Conservation (phyloP, 2,113 vertebrate genomes). For the Danionella cerebrum region DNA sequence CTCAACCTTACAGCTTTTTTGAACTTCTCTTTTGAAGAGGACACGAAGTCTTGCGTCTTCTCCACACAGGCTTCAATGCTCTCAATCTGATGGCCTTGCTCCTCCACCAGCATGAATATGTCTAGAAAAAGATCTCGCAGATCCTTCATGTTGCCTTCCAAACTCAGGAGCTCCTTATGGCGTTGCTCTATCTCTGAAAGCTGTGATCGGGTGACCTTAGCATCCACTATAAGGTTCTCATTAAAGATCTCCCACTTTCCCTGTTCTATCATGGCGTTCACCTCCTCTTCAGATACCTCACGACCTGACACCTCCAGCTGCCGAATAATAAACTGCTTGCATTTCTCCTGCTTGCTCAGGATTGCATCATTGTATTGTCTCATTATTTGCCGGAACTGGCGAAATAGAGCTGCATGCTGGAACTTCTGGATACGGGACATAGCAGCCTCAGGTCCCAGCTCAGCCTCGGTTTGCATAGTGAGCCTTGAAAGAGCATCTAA, state of each 20-base stretch:
- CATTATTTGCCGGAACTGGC: slow-evolving; percentile 77
- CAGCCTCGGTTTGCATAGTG: slow-evolving; percentile 66
- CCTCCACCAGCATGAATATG: slow-evolving; percentile 80
- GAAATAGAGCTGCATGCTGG: slow-evolving; percentile 72
- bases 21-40: slow-evolving; percentile 76
- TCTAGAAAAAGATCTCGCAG: slow-evolving; percentile 83
- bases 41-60: slow-evolving; percentile 78
- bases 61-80: slow-evolving; percentile 81
- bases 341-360: slow-evolving; percentile 81
- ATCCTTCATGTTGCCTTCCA: slow-evolving; percentile 88
- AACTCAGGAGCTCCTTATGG: slow-evolving; percentile 81
- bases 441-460: slow-evolving; percentile 62
- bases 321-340: slow-evolving; percentile 82
- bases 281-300: slow-evolving; percentile 78
- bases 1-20: slow-evolving; percentile 78
- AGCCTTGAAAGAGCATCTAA: slow-evolving; percentile 71
- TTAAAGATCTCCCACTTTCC: slow-evolving; percentile 96
- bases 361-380: slow-evolving; percentile 76
- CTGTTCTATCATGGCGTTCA: slow-evolving; percentile 82
- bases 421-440: slow-evolving; percentile 71
- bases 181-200: slow-evolving; percentile 89
- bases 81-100: slow-evolving; percentile 80
- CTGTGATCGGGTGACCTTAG: slow-evolving; percentile 79
- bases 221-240: slow-evolving; percentile 84
- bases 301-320: slow-evolving; percentile 87